Evolutionary conservation across 1,140 invertebrate genomes (phyloP).

Genomic region (Holcopasites calliopsidis): DNA sequence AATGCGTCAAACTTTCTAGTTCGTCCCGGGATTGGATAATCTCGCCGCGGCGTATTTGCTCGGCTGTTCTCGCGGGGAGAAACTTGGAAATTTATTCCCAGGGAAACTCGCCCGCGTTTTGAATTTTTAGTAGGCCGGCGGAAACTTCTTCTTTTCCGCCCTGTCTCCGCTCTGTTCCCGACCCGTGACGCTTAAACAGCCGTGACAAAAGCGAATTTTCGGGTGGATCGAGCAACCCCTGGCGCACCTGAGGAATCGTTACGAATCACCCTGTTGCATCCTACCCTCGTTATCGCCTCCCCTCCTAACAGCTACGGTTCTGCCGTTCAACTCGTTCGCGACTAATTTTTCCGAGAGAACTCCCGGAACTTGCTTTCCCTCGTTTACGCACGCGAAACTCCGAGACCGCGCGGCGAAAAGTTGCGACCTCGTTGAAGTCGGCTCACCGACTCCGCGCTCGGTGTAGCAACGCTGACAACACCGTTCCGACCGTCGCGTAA

Average conservation of each 20-base stretch:
- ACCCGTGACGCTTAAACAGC: conserved; percentile 47
- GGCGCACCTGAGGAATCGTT: neutral
- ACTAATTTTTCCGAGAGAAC: conserved; percentile 3
- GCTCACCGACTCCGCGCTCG: conserved; percentile 4
- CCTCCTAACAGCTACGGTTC: neutral
- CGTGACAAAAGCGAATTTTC: conserved; percentile 52
- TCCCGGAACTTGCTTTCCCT: neutral
- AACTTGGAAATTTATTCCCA: conserved; percentile 73
- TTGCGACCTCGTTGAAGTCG: conserved; percentile 7
- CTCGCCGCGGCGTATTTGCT: conserved; percentile 70
- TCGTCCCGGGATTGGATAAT: conserved; percentile 59
- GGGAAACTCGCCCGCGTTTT: conserved; percentile 68
- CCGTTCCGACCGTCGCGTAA: conserved; percentile 32
- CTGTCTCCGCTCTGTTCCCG: conserved; percentile 3
- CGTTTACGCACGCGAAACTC: conserved; percentile 20
- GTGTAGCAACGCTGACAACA: conserved; percentile 5
- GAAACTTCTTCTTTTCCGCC: conserved; percentile 53
- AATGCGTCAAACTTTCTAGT: conserved; percentile 75
- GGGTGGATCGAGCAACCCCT: neutral
- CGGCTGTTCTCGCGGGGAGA: conserved; percentile 64
- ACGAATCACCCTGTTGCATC: neutral
- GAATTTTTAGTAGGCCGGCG: conserved; percentile 69
- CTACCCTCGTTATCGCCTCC: neutral
- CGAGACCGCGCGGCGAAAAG: conserved; percentile 3
- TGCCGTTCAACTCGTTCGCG: neutral